These are phyloP conservation scores for Hipposideros armiger DNA, from an alignment of 2,113 vertebrate species.

Conservation along the genomic window DNA sequence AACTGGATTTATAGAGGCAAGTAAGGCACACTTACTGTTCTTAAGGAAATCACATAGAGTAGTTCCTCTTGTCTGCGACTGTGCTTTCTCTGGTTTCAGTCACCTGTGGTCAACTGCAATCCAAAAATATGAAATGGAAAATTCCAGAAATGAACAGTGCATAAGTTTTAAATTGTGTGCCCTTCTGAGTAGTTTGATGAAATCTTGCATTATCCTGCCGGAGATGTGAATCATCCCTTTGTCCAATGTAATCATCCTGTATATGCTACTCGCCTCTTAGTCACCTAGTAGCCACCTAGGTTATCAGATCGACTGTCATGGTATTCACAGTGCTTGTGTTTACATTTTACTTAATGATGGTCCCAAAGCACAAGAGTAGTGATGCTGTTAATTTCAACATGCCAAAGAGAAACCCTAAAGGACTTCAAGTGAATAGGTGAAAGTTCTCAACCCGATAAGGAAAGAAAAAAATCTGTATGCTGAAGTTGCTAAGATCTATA, in stretches of 20 bases:
- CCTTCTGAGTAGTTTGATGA: not conserved
- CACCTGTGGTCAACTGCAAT: not conserved
- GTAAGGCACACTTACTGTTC: not conserved
- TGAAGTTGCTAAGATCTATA: not conserved
- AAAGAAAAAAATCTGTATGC: not conserved
- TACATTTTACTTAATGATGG: not conserved
- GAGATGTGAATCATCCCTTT: not conserved
- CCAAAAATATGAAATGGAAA: not conserved
- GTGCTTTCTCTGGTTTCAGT: not conserved
- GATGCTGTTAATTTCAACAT: not conserved
- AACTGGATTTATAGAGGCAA: not conserved
- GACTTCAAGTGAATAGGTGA: not conserved
- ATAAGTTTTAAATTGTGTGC: not conserved
- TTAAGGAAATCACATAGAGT: not conserved
- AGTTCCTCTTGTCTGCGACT: not conserved
- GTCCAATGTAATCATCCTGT: not conserved
- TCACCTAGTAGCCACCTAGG: not conserved
- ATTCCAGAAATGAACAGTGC: not conserved
- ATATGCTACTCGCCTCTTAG: not conserved
- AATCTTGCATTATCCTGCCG: not conserved
- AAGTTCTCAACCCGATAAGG: not conserved
- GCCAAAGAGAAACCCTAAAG: not conserved
- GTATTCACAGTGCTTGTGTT: not conserved
- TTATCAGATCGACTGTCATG: not conserved
- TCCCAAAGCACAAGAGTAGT: not conserved